Evolutionary conservation across 2,113 vertebrate species (phyloP), one percentile per base, ranked within the genome.

Genomic region (Anser cygnoides): DNA sequence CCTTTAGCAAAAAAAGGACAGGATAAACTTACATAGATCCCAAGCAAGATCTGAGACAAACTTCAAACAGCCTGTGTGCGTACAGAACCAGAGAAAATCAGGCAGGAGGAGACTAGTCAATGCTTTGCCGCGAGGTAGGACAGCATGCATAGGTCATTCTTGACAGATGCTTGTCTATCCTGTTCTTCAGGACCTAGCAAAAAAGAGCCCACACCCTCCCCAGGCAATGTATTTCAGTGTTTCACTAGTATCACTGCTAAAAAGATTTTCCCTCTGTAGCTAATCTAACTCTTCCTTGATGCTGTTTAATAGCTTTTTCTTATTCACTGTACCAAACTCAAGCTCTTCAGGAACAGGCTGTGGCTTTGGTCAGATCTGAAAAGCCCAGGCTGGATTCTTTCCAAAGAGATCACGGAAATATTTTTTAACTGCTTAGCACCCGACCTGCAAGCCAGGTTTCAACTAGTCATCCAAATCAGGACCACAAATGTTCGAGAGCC

Each of bases 31-130:
- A 84, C 28, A 72, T 1, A 95, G 95, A 94, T 90, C 52, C 63
- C 76, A 77, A 85, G 88, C 59, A 96, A 97, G 94, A 95, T 96
- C 50, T 59, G 83, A 90, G 68, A 91, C 82, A 95, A 86, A 94
- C 92, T 94, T 95, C 92, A 96, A 95, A 93, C 85, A 88, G 82
- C n/a, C 44, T 67, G 8, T 61, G 59, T 93, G 74, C 84, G 72
- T 68, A 61, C 44, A 90, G 77, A 87, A 49, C 87, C 94, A 92
- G 58, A 65, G 89, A 91, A 94, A 89, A 66, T 20, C 33, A 85
- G 39, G 70, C 31, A 46, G 13, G 10, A 67, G 84, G 49, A 87
- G 73, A 41, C 29, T 39, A 76, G 73, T 49, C 81, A 84, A 58
- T 66, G 65, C 84, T 81, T 97, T 87, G 94, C 96, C 23, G 1